phyloP scores from a whole-genome alignment of 2,888 invertebrate species.

The Sinodicranocentrus sp. region DNA sequence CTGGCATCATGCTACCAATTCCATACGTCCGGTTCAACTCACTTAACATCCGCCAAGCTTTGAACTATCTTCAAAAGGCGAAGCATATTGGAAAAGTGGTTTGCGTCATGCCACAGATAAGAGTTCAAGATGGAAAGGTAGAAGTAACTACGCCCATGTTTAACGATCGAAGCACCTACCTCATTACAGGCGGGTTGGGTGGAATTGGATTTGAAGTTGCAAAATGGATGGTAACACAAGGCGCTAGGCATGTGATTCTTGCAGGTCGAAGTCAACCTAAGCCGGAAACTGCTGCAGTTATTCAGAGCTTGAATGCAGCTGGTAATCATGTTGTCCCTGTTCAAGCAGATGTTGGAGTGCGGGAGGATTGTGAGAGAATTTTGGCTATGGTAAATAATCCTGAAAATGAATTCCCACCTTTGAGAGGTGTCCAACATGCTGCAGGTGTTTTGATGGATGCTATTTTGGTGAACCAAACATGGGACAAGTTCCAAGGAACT shows the following conservation, averaged over 20 bases:
- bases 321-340: conserved; percentile 44
- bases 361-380: conserved; percentile 41
- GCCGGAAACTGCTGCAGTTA: conserved; percentile 31
- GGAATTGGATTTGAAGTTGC: conserved; percentile 72
- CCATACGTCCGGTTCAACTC: conserved; percentile 65
- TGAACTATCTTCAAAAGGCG: conserved; percentile 69
- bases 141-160: conserved; percentile 48
- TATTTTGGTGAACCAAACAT: conserved; percentile 68
- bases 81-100: conserved; percentile 72
- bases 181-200: conserved; percentile 71
- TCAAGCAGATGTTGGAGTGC: conserved; percentile 63
- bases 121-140: conserved; percentile 34
- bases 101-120: conserved; percentile 60
- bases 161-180: conserved; percentile 63
- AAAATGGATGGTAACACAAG: conserved; percentile 66
- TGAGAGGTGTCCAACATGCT: conserved; percentile 71
- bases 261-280: conserved; percentile 63
- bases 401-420: conserved; percentile 54
- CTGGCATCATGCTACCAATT: conserved; percentile 44
- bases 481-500: conserved; percentile 64
- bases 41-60: conserved; percentile 55
- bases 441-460: conserved; percentile 68
- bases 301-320: conserved; percentile 26
- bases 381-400: conserved; percentile 45
- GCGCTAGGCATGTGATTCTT: conserved; percentile 65